These are phyloP conservation scores for Drosophila peninsularis DNA, from an alignment of 2,888 invertebrate genomes.

Conservation along the genomic window DNA sequence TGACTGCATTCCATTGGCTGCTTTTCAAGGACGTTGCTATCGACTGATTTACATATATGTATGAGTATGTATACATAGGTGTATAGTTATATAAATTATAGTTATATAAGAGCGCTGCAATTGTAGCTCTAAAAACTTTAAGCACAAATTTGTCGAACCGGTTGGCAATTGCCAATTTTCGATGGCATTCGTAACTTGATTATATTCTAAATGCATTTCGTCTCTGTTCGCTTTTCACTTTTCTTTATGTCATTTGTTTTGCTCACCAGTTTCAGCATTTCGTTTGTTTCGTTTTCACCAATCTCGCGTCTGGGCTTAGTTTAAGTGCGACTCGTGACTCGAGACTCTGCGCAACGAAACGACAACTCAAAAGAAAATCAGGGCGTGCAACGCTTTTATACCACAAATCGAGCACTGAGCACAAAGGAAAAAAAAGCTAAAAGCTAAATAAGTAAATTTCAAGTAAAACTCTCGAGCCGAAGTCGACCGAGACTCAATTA, in stretches of 20 bases:
- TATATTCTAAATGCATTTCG: conserved; percentile 20
- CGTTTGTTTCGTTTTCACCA: conserved; percentile 61
- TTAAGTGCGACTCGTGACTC: conserved; percentile 34
- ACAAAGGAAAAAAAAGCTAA: conserved; percentile 19
- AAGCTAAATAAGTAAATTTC: conserved; percentile 44
- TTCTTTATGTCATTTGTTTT: conserved; percentile 29
- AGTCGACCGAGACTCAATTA: conserved; percentile 57
- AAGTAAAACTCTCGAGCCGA: conserved; percentile 57
- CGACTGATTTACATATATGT: background rate
- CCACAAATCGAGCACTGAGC: conserved; percentile 66
- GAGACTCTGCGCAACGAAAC: conserved; percentile 84
- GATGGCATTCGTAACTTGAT: conserved; percentile 36
- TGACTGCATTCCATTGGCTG: conserved; percentile 37
- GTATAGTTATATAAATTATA: background rate
- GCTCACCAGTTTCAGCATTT: conserved; percentile 65
- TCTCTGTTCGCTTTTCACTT: conserved; percentile 24
- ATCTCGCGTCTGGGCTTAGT: conserved; percentile 43
- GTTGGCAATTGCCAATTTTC: conserved; percentile 32
- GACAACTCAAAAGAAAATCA: conserved; percentile 85
- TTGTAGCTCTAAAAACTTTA: conserved; percentile 40
- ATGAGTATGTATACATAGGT: background rate
- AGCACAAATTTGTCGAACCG: conserved; percentile 44
- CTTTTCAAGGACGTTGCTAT: conserved; percentile 46
- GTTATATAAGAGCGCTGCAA: conserved; percentile 33
- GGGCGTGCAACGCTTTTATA: conserved; percentile 84